A percentile compares a stretch with the other conserved stretches of the same genome.
These are phyloP conservation scores for Dynastes tityus DNA, from an alignment of 2,888 invertebrate genomes.

Conservation along the genomic window DNA sequence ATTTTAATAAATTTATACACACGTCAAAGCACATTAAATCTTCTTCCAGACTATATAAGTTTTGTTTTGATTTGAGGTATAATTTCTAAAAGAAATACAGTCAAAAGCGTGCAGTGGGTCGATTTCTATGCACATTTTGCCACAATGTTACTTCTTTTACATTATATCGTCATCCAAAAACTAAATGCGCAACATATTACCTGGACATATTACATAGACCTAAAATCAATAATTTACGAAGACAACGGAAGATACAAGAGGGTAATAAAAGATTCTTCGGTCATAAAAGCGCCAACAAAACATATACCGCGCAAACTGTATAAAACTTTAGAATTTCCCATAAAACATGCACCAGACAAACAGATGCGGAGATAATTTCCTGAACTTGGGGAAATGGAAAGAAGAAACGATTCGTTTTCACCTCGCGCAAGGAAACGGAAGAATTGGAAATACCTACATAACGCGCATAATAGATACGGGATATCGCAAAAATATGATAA, in stretches of 20 bases:
- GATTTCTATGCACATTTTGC: too few species aligned
- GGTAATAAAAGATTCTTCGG: slow-evolving; percentile 26
- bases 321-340: slow-evolving; percentile 31
- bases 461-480: neutral
- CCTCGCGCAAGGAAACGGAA: neutral
- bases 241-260: neutral
- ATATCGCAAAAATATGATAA: neutral
- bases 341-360: slow-evolving; percentile 31
- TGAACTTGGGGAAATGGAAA: neutral
- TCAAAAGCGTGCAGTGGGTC: too few species aligned
- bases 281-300: slow-evolving; percentile 35
- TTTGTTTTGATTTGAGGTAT: too few species aligned
- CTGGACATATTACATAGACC: too few species aligned
- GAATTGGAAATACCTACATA: neutral
- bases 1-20: too few species aligned
- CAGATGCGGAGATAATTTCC: slow-evolving; percentile 20
- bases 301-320: slow-evolving; percentile 24
- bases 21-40: too few species aligned
- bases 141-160: too few species aligned
- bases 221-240: slow-evolving; percentile 25
- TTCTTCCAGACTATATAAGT: too few species aligned
- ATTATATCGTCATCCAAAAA: too few species aligned
- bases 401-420: slow-evolving; percentile 24
- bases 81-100: too few species aligned
- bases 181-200: too few species aligned